Evolutionary conservation across 37 sponge, comb jelly and placozoan species (phyloP).

Genomic region (Chondrilla cf. caribensis): DNA sequence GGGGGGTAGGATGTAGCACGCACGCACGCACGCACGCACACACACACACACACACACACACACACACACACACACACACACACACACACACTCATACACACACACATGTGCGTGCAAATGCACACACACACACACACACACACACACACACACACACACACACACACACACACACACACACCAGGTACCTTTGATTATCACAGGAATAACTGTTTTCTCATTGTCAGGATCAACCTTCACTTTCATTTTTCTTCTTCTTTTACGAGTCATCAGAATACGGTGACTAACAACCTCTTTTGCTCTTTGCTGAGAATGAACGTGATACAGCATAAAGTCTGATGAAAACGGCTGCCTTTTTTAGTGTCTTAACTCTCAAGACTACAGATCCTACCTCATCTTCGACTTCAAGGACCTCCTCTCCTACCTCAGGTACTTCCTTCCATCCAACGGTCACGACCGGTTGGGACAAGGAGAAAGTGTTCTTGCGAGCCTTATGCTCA

Average conservation of each 20-base stretch:
- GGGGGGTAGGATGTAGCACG: too few species aligned
- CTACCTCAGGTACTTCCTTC: slow-evolving; percentile 61
- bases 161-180: not conserved
- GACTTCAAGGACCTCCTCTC: slow-evolving; percentile 64
- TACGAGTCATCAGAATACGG: not conserved
- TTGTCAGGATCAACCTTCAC: too few species aligned
- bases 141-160: slow-evolving; percentile 7
- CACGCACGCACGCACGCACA: not conserved
- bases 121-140: not conserved
- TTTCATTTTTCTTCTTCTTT: too few species aligned
- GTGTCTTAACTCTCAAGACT: too few species aligned
- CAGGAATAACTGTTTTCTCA: too few species aligned
- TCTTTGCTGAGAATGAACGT: not conserved
- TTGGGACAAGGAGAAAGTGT: slow-evolving; percentile 51
- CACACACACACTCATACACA: not conserved
- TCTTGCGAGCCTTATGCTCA: slow-evolving; percentile 22
- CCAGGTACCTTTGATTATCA: not conserved
- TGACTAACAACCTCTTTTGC: not conserved
- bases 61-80: slow-evolving; percentile 2
- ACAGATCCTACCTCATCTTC: not conserved
- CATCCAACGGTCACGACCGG: slow-evolving; percentile 77
- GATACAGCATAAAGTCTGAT: too few species aligned
- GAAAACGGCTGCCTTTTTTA: too few species aligned
- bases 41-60: not conserved
- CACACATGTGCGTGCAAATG: too few species aligned